phyloP scores from a whole-genome alignment of 2,888 invertebrate genomes.

The Lasioglossum calceatum region DNA sequence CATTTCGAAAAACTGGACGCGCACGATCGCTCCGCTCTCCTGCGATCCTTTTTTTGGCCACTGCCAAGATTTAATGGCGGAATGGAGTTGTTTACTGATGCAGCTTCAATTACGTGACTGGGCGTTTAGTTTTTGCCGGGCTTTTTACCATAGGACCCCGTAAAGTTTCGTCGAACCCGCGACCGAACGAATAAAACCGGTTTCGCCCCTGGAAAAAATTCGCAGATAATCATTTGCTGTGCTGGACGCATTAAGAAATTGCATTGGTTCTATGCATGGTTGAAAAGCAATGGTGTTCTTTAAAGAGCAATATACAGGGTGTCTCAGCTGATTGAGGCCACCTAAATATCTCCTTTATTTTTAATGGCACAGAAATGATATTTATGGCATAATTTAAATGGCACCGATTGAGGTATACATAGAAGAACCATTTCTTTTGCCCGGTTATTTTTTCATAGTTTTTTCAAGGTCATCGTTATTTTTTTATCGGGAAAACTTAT shows the following conservation, averaged over 20 bases:
- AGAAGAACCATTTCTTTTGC: no score
- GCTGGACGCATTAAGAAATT: not conserved
- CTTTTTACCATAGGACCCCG: not conserved
- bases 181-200: constrained; percentile 1
- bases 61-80: constrained; percentile 35
- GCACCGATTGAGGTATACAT: no score
- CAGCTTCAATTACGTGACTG: constrained; percentile 22
- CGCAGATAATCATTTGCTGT: not conserved
- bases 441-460: no score
- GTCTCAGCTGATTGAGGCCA: no score
- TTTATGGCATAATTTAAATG: no score
- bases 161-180: constrained; percentile 8
- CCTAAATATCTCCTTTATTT: no score
- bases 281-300: not conserved
- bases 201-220: not conserved
- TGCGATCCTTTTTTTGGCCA: constrained; percentile 10
- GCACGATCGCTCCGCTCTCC: not conserved
- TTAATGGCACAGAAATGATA: no score
- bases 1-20: not conserved
- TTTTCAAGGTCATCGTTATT: no score
- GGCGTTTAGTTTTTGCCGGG: constrained; percentile 8
- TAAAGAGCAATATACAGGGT: no score
- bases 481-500: no score
- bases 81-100: not conserved
- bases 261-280: not conserved